Conservation (phyloP, 2,113 vertebrate genomes). For the Alectura lathami region DNA sequence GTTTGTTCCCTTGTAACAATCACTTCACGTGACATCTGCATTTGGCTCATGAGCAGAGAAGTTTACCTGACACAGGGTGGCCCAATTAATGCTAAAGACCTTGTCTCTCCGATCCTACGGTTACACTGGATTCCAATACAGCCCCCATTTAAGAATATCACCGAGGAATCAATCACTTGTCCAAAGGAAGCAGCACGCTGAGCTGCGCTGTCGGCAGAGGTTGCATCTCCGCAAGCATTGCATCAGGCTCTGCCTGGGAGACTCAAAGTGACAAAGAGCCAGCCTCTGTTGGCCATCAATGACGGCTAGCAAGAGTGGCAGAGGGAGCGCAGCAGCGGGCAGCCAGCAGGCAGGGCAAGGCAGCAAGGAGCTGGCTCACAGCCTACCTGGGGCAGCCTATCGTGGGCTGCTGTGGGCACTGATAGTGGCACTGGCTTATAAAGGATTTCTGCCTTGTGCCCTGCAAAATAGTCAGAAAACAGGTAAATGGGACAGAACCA, state of each 20-base stretch:
- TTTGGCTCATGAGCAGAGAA: slow-evolving; percentile 82
- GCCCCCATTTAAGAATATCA: slow-evolving; percentile 88
- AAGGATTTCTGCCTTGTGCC: neutral
- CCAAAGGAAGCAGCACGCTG: slow-evolving; percentile 61
- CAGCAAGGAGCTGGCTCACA: neutral
- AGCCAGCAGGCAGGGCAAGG: neutral
- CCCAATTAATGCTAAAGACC: slow-evolving; percentile 84
- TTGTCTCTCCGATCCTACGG: slow-evolving; percentile 68
- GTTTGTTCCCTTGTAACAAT: slow-evolving; percentile 69
- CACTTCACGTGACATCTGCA: slow-evolving; percentile 81
- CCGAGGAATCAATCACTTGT: slow-evolving; percentile 86
- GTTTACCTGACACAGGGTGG: slow-evolving; percentile 89
- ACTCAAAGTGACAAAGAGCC: slow-evolving; percentile 83
- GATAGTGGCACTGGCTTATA: neutral
- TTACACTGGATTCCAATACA: slow-evolving; percentile 55
- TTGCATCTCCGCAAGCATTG: slow-evolving; percentile 59
- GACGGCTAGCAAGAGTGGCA: slow-evolving; percentile 58
- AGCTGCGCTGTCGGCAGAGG: slow-evolving; percentile 47
- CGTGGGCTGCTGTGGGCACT: neutral
- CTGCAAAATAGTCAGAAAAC: neutral
- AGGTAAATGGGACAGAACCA: neutral
- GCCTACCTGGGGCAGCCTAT: neutral
- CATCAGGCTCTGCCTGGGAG: slow-evolving; percentile 66
- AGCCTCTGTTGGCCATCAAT: slow-evolving; percentile 73
- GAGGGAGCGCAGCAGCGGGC: neutral